Conservation (phyloP, 2,113 vertebrate species). For the Tachysurus fulvidraco region DNA sequence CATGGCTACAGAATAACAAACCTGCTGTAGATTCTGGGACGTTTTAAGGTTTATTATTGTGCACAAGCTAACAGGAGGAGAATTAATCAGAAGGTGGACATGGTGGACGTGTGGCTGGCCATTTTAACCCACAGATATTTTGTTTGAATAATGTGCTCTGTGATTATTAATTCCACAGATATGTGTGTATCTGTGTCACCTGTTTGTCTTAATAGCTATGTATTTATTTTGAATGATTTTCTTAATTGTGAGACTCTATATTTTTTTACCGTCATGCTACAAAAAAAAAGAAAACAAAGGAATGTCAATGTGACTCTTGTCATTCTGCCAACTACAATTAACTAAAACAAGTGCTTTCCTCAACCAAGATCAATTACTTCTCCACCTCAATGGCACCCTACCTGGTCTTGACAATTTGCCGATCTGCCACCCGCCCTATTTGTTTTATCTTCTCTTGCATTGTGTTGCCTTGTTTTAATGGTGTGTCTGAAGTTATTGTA, state of each 20-base stretch:
- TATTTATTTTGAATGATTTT: neutral
- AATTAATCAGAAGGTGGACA: slow-evolving; percentile 41
- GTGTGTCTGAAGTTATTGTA: slow-evolving; percentile 1
- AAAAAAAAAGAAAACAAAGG: slow-evolving; percentile 14
- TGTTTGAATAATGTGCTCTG: slow-evolving; percentile 39
- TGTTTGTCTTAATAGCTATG: neutral
- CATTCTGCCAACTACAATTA: slow-evolving; percentile 26
- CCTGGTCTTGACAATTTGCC: slow-evolving; percentile 39
- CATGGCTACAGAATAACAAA: slow-evolving; percentile 22
- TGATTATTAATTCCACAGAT: slow-evolving; percentile 15
- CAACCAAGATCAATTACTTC: slow-evolving; percentile 38
- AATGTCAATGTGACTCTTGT: slow-evolving; percentile 10
- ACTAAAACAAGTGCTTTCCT: slow-evolving; percentile 24
- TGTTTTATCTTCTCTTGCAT: slow-evolving; percentile 32
- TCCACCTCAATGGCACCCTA: slow-evolving; percentile 20
- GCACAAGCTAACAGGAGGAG: slow-evolving; percentile 33
- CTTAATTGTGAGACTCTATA: neutral
- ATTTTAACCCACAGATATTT: slow-evolving; percentile 40
- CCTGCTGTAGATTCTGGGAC: slow-evolving; percentile 22
- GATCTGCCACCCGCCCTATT: slow-evolving; percentile 32
- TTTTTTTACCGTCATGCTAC: neutral
- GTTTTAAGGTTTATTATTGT: slow-evolving; percentile 38
- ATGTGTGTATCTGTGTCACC: neutral
- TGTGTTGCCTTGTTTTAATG: slow-evolving; percentile 20
- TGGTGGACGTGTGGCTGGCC: slow-evolving; percentile 16